These are phyloP conservation scores for Diaphora mendica DNA, from an alignment of 2,888 invertebrate species.

Conservation along the genomic window DNA sequence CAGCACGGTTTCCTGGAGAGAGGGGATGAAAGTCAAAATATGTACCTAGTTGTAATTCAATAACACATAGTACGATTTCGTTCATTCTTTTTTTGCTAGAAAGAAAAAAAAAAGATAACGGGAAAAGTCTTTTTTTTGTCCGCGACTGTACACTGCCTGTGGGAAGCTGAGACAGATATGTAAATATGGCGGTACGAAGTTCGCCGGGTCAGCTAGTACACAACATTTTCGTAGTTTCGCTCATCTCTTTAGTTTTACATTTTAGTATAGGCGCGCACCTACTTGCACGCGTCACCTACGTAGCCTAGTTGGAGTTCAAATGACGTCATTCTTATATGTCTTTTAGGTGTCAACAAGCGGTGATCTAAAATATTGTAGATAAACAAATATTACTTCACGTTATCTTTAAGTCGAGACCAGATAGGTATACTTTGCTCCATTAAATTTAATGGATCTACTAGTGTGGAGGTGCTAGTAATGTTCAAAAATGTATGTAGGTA, in stretches of 20 bases:
- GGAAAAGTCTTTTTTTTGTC: no score
- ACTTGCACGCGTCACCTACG: neutral
- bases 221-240: neutral
- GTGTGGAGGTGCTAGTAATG: neutral
- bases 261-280: neutral
- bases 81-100: no score
- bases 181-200: no score
- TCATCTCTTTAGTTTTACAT: neutral
- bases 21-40: no score
- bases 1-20: no score
- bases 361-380: constrained; percentile 44
- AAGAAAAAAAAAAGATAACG: no score
- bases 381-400: constrained; percentile 47
- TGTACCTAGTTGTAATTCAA: no score
- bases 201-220: no score
- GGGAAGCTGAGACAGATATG: no score
- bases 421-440: constrained; percentile 27
- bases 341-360: constrained; percentile 34
- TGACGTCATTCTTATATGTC: neutral
- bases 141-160: no score
- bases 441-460: constrained; percentile 21
- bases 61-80: no score
- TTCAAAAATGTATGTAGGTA: constrained; percentile 17
- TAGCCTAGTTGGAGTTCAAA: neutral
- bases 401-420: constrained; percentile 42